Evolutionary conservation across 2,797 vertebrate genomes (phyloP).

Genomic region (Brachyrhaphis roseni): DNA sequence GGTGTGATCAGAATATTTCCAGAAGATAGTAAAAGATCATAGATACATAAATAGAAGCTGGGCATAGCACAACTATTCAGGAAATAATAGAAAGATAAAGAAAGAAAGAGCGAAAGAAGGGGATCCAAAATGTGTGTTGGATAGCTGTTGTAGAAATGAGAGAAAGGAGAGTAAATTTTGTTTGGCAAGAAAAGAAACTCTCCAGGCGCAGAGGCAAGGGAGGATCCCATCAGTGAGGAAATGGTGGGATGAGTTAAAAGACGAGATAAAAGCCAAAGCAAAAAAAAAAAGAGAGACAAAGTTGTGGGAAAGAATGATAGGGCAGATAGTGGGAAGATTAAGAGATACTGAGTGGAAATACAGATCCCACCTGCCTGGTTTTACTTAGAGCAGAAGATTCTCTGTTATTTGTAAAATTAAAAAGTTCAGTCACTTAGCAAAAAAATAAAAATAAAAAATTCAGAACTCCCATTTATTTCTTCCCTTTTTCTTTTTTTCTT

Average conservation of each 20-base stretch:
- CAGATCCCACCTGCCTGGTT: slow-evolving; percentile 86
- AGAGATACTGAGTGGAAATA: slow-evolving; percentile 81
- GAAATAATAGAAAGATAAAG: background rate
- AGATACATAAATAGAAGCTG: background rate
- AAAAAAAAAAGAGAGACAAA: slow-evolving; percentile 69
- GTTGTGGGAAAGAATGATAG: slow-evolving; percentile 71
- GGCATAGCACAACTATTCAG: background rate
- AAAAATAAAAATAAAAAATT: background rate
- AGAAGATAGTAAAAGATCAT: background rate
- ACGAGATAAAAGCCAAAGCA: slow-evolving; percentile 80
- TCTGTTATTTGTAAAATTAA: background rate
- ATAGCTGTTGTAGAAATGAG: slow-evolving; percentile 26
- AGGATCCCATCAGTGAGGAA: slow-evolving; percentile 29
- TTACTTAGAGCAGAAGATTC: slow-evolving; percentile 85
- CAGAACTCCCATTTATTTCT: background rate
- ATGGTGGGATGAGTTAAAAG: slow-evolving; percentile 64
- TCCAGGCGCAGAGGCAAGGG: slow-evolving; percentile 32
- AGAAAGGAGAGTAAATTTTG: background rate
- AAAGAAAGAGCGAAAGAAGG: background rate
- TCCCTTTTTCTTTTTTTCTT: background rate
- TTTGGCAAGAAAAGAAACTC: slow-evolving; percentile 37
- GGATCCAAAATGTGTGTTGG: slow-evolving; percentile 26
- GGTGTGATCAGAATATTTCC: background rate
- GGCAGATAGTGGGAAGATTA: slow-evolving; percentile 71
- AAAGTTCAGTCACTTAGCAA: background rate